Conservation (phyloP, 2,113 vertebrate genomes). For the Mormyrus lacerda region DNA sequence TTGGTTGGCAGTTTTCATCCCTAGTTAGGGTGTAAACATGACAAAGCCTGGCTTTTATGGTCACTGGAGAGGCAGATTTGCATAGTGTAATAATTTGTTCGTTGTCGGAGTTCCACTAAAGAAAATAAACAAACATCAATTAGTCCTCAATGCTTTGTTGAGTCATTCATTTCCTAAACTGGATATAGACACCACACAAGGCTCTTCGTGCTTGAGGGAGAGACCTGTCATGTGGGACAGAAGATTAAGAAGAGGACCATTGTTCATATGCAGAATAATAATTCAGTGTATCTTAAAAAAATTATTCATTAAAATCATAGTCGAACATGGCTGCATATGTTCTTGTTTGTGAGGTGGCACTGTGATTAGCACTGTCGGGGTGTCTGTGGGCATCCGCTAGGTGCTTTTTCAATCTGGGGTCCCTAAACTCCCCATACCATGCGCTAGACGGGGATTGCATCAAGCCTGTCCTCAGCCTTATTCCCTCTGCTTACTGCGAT, state of each 20-base stretch:
- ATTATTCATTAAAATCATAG: neutral
- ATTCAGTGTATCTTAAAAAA: neutral
- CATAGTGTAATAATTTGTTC: conserved; percentile 32
- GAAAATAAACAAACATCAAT: conserved; percentile 30
- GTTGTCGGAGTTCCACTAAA: conserved; percentile 21
- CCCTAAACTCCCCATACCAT: neutral
- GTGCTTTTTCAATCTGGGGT: neutral
- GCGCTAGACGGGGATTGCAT: neutral
- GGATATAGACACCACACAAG: neutral
- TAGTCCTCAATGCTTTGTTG: conserved; percentile 18
- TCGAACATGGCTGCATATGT: neutral
- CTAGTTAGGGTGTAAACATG: conserved; percentile 4
- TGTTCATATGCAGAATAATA: neutral
- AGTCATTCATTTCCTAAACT: conserved; percentile 2
- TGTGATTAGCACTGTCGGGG: neutral
- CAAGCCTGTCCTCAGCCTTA: neutral
- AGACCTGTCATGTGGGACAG: neutral
- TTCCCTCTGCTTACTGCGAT: neutral
- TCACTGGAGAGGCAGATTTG: conserved; percentile 27
- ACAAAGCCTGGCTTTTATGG: conserved; percentile 21
- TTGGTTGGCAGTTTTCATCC: conserved; percentile 8
- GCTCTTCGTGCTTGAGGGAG: neutral
- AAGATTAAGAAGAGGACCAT: neutral
- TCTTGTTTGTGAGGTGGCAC: neutral
- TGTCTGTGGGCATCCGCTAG: neutral